Evolutionary conservation across 2,113 vertebrate species (phyloP), one percentile per base, ranked within the genome.

Genomic region (Zosterops pallidus): DNA sequence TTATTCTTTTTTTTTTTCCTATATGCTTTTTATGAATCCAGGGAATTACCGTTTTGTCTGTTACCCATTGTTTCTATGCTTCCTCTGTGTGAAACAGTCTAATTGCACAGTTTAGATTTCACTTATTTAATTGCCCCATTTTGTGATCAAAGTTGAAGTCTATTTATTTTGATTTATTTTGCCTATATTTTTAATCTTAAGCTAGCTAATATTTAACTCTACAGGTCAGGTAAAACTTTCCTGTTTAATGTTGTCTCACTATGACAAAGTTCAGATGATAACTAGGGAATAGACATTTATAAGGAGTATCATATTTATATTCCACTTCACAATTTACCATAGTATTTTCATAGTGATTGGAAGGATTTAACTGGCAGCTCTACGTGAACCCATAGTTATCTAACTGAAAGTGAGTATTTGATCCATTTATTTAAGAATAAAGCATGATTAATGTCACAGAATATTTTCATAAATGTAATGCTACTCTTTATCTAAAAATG

Each of bases 161-260:
- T 62, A 35, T 92, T 56, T 79, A 82, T 93, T 87, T 94, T 83
- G 11, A 35, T 92, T 56, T 79, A 82, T 93, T 87, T 94, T 83
- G 11, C 41, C 28, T 68, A 11, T 25, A 83, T 69, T 80, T 91
- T 90, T 52, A 57, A 72, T 56, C 17, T 76, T 35, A 63, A 74
- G 4, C 3, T 77, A 62, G 55, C 12, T 92, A 92, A 69, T 86
- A 69, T 74, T 89, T 84, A 92, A 90, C 22, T 74, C 20, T 35
- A 44, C 16, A 31, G 16, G 7, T 65, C 62, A 70, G 52, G 50
- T 47, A 44, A 76, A 83, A 69, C 26, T 67, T 85, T 49, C 20
- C 18, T 77, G 23, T 65, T 83, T 59, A 83, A 39, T 50, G 12
- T 47, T 65, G 9, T 44, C 35, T 46, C 24, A 62, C 41, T 50